Percentiles rank a stretch among this genome's conserved stretches.
Conservation (phyloP, 2,113 vertebrate species). For the Ariopsis seemanni region DNA sequence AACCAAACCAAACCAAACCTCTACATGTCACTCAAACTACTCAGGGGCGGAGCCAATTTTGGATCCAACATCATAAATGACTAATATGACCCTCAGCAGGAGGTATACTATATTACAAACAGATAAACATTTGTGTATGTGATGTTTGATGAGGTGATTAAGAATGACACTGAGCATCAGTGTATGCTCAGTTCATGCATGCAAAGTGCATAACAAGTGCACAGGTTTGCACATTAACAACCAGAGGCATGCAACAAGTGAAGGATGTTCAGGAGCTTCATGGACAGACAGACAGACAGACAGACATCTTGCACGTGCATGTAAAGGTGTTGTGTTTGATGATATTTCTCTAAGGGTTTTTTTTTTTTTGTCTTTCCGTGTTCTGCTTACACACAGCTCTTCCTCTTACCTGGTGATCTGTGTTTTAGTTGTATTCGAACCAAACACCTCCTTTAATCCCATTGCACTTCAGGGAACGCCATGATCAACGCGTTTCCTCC, state of each 20-base stretch:
- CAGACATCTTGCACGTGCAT: not conserved
- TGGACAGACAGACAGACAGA: too few relatives aligned
- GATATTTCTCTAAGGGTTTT: not conserved
- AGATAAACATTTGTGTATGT: not conserved
- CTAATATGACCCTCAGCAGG: not conserved
- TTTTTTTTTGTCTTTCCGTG: too few relatives aligned
- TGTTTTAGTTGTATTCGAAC: conserved; percentile 21
- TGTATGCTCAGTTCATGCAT: not conserved
- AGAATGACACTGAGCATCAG: not conserved
- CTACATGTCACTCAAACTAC: not conserved
- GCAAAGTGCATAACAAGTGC: not conserved
- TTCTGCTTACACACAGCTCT: not conserved
- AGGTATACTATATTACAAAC: not conserved
- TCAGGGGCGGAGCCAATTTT: not conserved
- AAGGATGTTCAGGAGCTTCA: not conserved
- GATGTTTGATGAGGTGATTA: not conserved
- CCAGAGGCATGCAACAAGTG: not conserved
- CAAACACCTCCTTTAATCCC: conserved; percentile 45
- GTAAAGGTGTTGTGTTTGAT: not conserved
- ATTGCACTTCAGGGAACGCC: conserved; percentile 37
- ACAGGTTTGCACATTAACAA: not conserved
- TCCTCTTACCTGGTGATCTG: conserved; percentile 50
- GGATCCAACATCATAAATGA: not conserved
- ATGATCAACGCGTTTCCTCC: conserved; percentile 8
- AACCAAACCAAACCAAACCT: too few relatives aligned